phyloP scores from a whole-genome alignment of 92 coral and sea anemone genomes.

The Epizoanthus stellaris region DNA sequence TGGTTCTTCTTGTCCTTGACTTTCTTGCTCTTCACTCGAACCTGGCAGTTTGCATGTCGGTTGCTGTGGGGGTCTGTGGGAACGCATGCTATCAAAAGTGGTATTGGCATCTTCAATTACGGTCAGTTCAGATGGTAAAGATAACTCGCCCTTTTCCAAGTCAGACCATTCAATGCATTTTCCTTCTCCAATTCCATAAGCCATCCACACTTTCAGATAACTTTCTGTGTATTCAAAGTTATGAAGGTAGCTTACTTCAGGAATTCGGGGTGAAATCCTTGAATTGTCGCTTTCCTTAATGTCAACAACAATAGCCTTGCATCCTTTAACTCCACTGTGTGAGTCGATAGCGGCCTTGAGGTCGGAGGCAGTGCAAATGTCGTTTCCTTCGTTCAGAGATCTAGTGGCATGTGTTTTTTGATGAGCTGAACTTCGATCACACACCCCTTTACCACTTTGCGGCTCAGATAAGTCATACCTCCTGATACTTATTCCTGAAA shows the following conservation, averaged over 20 bases:
- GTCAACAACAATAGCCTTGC: too few relatives aligned
- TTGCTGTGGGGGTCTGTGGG: not conserved
- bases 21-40: not conserved
- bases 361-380: constrained; percentile 14
- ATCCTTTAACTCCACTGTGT: constrained; percentile 3
- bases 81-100: not conserved
- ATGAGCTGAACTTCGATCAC: constrained; percentile 48
- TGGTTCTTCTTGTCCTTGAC: not conserved
- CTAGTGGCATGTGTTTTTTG: constrained; percentile 19
- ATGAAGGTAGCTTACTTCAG: not conserved
- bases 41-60: not conserved
- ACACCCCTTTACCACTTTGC: constrained; percentile 45
- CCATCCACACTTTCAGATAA: not conserved
- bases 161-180: not conserved
- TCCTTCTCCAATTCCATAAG: not conserved
- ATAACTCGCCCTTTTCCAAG: not conserved
- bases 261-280: too few relatives aligned
- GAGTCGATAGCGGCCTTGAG: constrained; percentile 5
- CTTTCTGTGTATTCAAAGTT: not conserved
- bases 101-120: not conserved
- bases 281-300: too few relatives aligned
- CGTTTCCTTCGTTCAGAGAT: constrained; percentile 12
- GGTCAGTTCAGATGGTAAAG: not conserved
- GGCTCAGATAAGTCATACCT: constrained; percentile 61
- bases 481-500: constrained; percentile 49